Base-by-base conservation (phyloP, 2,888 invertebrate genomes). In the Mechanitis messenoides region DNA sequence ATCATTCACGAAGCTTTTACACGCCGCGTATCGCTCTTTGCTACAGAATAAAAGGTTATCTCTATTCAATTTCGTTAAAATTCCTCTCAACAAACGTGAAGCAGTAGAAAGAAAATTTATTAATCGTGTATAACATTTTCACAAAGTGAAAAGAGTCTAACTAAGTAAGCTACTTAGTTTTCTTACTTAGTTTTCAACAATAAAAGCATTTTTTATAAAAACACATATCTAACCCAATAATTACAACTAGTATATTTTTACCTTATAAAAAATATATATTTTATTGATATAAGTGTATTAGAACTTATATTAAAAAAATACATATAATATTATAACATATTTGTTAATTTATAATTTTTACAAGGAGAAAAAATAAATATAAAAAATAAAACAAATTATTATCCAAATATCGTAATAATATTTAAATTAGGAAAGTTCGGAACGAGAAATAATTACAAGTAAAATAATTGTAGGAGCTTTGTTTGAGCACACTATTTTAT, bases 51-150 rank as follows among this genome's bases (percentile, higher is more conserved):
- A 72, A 74, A 73, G 69, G 68, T 71, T 68, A 74, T 72, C 71
- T 71, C 72, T 66, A 72, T 78, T 78, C 74, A 76, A 75, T 78
- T 78, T 78, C 61, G 61, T 67, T 67, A 67, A 69, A 67, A 66
- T 62, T 63, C 61, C 62, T 54, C 55, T 58, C 63, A 63, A 60
- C 59, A 56, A 63, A 61, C 59, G 56, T 50, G 62, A 58, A 59
- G 58, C 62, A 53, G 54, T 62, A 65, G 67, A 69, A 64, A 53
- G 59, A 55, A 60, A 68, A 68, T 67, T 67, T 68, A 69, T 67
- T 67, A 60, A 62, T 62, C 58, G 54, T 59, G 60, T 56, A 64
- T 65, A 56, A 59, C 60, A 59, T 58, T 67, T 59, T 62, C 28
- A 60, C 53, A 20, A 60, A 47, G 55, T 55, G 61, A 63, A 42